A percentile compares a stretch with the other conserved stretches of the same genome.
Evolutionary conservation across 1,140 invertebrate species (phyloP).

Genomic region (Drosophila leontia): DNA sequence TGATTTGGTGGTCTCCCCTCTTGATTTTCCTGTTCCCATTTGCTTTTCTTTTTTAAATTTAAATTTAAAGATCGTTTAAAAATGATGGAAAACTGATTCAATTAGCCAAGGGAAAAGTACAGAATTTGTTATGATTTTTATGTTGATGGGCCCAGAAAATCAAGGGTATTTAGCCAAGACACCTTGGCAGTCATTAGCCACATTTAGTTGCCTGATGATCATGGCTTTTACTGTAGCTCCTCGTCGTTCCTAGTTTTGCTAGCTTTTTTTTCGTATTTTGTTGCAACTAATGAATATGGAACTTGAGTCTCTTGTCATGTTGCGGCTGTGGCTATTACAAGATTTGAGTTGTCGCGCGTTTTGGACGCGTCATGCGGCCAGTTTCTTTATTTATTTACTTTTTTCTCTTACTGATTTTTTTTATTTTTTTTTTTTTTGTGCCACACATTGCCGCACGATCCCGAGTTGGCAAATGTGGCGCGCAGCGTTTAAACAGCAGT

Average conservation of each 20-base stretch:
- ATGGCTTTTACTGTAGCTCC: slow-evolving; percentile 35
- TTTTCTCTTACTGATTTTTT: slow-evolving; percentile 6
- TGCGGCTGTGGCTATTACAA: slow-evolving; percentile 66
- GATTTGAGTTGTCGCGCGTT: slow-evolving; percentile 71
- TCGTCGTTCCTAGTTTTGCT: no score
- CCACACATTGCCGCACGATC: slow-evolving; percentile 79
- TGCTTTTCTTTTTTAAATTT: not conserved
- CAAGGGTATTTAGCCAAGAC: slow-evolving; percentile 54
- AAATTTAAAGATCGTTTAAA: slow-evolving; percentile 46
- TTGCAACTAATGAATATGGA: slow-evolving; percentile 81
- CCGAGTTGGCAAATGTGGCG: slow-evolving; percentile 65
- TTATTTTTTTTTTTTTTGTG: slow-evolving; percentile 36
- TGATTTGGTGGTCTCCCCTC: slow-evolving; percentile 56
- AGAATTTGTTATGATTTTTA: slow-evolving; percentile 34
- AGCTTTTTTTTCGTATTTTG: slow-evolving; percentile 30
- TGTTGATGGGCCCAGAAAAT: slow-evolving; percentile 19
- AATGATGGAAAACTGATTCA: slow-evolving; percentile 40
- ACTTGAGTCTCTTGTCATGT: slow-evolving; percentile 77
- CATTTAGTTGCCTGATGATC: slow-evolving; percentile 67
- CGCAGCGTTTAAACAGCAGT: slow-evolving; percentile 52
- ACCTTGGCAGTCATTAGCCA: slow-evolving; percentile 71
- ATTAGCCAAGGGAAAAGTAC: slow-evolving; percentile 29
- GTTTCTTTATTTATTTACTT: slow-evolving; percentile 59
- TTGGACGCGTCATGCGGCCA: slow-evolving; percentile 80
- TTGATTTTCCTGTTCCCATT: slow-evolving; percentile 39